Base-by-base conservation (phyloP, 2,797 vertebrate species). In the Alfaro cultratus region DNA sequence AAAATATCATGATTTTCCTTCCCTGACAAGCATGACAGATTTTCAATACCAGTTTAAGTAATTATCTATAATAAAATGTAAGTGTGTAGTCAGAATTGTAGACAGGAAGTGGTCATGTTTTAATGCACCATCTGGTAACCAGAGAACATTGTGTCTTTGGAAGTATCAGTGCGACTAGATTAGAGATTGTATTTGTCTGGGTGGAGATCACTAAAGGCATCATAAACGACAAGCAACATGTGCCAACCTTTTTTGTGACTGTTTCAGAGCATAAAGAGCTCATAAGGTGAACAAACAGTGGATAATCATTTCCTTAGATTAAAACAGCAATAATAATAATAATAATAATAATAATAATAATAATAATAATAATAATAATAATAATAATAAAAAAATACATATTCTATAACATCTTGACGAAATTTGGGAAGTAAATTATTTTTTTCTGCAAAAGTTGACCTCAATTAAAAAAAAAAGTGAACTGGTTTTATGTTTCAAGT, bases 121-220 rank as follows among this genome's bases (percentile, higher is more conserved):
- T 76, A 81, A 82, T 46, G 47, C 83, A 76, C 81, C 93, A 93
- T 92, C 90, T 93, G 93, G 91, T 79, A 79, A 60, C 85, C 88
- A 62, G 79, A 79, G 73, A 34, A 79, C 74, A 41, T 76, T 26
- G 68, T 71, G 36, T n/a, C 70, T 74, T 71, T 67, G 49, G 67
- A 85, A 78, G 46, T 49, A 74, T 87, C 41, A 74, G 6, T 76
- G 76, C 76, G 78, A 87, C 85, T 89, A 92, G 88, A 92, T 88
- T 87, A 92, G 9, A 2, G 73, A 81, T 83, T 90, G 86, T 92
- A 86, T 89, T 87, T 87, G 83, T 90, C 77, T 82, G 80, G 87
- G 86, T 74, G 90, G 82, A 83, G 83, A 86, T 31, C 64, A 8
- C 60, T 73, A 31, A 7, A 23, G 70, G 83, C 10, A 8, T 88